A percentile compares a stretch with the other conserved stretches of the same genome.
Evolutionary conservation across 2,888 invertebrate genomes (phyloP).

Genomic region (Tetragonula carbonaria): DNA sequence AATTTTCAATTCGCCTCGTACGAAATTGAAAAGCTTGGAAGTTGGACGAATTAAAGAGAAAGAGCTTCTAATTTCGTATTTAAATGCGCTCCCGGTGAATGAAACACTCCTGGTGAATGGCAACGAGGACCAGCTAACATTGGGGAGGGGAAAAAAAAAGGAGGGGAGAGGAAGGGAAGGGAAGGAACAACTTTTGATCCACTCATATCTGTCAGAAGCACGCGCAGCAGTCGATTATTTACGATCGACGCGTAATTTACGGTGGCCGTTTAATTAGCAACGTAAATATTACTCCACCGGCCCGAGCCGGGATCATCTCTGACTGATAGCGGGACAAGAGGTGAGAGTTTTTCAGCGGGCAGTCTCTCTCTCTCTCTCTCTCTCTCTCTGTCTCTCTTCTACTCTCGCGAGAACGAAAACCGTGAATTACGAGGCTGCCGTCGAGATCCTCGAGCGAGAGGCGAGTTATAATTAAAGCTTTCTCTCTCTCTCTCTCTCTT

Average conservation of each 20-base stretch:
- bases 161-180: too few species aligned
- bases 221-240: conserved; percentile 4
- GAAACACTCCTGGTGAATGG: too few species aligned
- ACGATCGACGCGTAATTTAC: conserved; percentile 21
- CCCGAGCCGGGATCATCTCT: conserved; percentile 7
- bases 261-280: conserved; percentile 15
- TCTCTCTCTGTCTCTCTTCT: too few species aligned
- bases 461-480: conserved; percentile 56
- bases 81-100: not conserved
- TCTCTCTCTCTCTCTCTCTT: not conserved
- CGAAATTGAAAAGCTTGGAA: too few species aligned
- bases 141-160: not conserved
- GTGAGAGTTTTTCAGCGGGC: conserved; percentile 5
- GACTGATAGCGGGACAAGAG: not conserved
- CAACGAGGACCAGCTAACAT: not conserved
- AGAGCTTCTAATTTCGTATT: not conserved
- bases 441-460: not conserved
- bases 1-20: too few species aligned
- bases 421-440: conserved; percentile 16
- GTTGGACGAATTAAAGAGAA: too few species aligned
- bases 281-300: not conserved
- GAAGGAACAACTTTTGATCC: not conserved
- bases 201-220: conserved; percentile 3
- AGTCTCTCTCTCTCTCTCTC: not conserved
- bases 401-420: not conserved